phyloP scores from a whole-genome alignment of 2,888 invertebrate species.

The Salticus scenicus region DNA sequence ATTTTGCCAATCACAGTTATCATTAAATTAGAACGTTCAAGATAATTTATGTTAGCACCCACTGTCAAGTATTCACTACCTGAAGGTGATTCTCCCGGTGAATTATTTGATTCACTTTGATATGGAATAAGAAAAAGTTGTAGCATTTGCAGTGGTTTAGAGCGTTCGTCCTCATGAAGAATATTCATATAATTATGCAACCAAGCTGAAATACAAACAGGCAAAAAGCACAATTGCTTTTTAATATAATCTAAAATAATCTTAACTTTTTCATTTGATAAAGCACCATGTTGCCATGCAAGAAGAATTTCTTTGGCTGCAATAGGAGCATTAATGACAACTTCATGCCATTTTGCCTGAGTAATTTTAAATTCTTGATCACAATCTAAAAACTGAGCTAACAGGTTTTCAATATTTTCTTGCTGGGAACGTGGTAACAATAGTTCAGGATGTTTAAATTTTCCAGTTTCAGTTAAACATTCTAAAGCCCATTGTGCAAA shows the following conservation, averaged over 20 bases:
- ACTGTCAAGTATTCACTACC: too few species aligned
- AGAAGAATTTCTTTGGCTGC: slow-evolving; percentile 89
- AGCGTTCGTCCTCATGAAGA: slow-evolving; percentile 72
- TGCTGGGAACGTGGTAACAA: slow-evolving; percentile 87
- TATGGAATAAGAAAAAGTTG: slow-evolving; percentile 85
- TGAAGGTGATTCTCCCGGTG: slow-evolving; percentile 42
- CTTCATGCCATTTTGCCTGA: slow-evolving; percentile 88
- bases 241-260: slow-evolving; percentile 89
- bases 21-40: slow-evolving; percentile 80
- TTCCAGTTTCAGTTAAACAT: slow-evolving; percentile 91
- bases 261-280: slow-evolving; percentile 88
- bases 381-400: slow-evolving; percentile 87
- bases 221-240: slow-evolving; percentile 89
- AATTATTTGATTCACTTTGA: slow-evolving; percentile 77
- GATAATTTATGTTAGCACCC: slow-evolving; percentile 71
- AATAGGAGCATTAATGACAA: slow-evolving; percentile 90
- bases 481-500: slow-evolving; percentile 94
- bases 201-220: slow-evolving; percentile 94
- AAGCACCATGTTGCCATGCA: slow-evolving; percentile 94
- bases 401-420: slow-evolving; percentile 85
- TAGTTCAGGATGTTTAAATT: slow-evolving; percentile 90
- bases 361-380: slow-evolving; percentile 86
- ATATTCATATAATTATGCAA: slow-evolving; percentile 90
- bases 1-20: slow-evolving; percentile 90
- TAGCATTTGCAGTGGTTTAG: slow-evolving; percentile 92